Conservation (phyloP, 2,113 vertebrate species). For the Scartelaos histophorus region DNA sequence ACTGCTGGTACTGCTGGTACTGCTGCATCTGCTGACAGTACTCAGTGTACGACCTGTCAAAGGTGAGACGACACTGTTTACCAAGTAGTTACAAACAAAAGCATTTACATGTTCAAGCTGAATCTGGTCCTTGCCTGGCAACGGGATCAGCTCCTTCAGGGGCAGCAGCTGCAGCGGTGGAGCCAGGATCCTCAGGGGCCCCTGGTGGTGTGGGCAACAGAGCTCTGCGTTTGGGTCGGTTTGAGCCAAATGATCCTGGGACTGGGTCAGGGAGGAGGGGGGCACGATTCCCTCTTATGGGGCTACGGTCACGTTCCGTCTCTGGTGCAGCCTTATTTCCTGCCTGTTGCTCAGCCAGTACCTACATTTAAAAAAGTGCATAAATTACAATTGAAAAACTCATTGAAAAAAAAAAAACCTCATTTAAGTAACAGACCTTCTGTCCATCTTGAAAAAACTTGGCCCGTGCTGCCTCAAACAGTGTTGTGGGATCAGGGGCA, state of each 20-base stretch:
- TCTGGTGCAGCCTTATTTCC: conserved; percentile 65
- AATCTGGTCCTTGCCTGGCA: conserved; percentile 58
- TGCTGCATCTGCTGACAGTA: conserved; percentile 82
- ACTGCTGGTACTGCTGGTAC: conserved; percentile 80
- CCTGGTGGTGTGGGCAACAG: conserved; percentile 79
- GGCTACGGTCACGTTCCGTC: conserved; percentile 77
- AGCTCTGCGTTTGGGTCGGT: conserved; percentile 72
- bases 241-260: conserved; percentile 71
- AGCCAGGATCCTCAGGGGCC: conserved; percentile 65
- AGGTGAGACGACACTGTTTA: background rate
- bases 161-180: conserved; percentile 32
- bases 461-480: conserved; percentile 80
- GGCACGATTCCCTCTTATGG: conserved; percentile 71
- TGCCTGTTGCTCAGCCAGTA: conserved; percentile 79
- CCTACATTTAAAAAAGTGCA: conserved; percentile 27
- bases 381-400: background rate
- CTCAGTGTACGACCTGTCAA: conserved; percentile 76
- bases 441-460: conserved; percentile 82
- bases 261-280: conserved; percentile 78
- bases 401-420: background rate
- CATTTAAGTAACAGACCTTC: conserved; percentile 55
- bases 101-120: background rate
- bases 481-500: conserved; percentile 73
- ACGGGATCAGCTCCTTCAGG: conserved; percentile 75
- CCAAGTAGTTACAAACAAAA: background rate